These are phyloP conservation scores for Drosophila robusta DNA, from an alignment of 2,888 invertebrate species.

Conservation along the genomic window DNA sequence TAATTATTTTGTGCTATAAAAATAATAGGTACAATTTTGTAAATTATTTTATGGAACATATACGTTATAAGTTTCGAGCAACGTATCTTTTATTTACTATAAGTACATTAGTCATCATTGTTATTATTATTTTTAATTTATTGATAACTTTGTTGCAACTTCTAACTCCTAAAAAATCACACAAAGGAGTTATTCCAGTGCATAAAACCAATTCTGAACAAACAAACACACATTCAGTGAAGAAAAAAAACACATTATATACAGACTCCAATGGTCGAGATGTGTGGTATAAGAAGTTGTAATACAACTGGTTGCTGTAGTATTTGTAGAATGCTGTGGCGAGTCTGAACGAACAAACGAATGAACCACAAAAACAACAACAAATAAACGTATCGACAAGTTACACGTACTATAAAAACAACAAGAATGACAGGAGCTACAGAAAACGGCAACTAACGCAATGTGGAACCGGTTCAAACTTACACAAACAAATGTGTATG, in stretches of 20 bases:
- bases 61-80: no score
- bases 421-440: constrained; percentile 47
- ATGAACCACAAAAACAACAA: constrained; percentile 34
- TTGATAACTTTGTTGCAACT: no score
- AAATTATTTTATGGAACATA: no score
- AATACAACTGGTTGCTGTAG: constrained; percentile 75
- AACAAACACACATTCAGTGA: constrained; percentile 6
- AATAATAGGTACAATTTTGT: no score
- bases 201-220: not conserved
- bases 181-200: constrained; percentile 15
- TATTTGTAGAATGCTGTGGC: constrained; percentile 74
- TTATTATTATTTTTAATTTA: no score
- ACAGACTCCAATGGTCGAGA: constrained; percentile 41
- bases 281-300: constrained; percentile 71
- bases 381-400: constrained; percentile 59
- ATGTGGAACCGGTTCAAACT: constrained; percentile 67
- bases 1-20: no score
- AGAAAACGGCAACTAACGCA: constrained; percentile 71
- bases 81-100: no score
- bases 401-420: constrained; percentile 58
- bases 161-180: no score
- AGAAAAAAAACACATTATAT: constrained; percentile 21
- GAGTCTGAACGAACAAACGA: constrained; percentile 24
- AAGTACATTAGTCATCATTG: no score
- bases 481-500: constrained; percentile 25